Conservation (phyloP, 2,113 vertebrate genomes). For the Orcinus orca region DNA sequence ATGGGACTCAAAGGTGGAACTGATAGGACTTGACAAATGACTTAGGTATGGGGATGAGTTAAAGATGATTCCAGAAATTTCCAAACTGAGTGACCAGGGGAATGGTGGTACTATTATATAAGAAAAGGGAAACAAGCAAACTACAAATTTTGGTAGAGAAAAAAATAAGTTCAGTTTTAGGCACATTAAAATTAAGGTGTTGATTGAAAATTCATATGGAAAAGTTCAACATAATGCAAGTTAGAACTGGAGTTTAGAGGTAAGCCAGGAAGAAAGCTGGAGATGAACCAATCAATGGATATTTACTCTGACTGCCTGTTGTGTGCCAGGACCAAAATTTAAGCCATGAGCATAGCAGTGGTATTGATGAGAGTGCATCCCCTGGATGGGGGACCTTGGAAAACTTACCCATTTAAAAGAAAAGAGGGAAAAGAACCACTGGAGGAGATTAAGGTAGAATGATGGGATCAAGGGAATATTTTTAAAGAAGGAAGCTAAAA, state of each 20-base stretch:
- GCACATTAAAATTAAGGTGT: not conserved
- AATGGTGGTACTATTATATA: not conserved
- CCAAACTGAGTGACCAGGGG: not conserved
- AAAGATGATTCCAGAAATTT: not conserved
- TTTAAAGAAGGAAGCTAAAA: constrained; percentile 6
- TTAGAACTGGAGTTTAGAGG: not conserved
- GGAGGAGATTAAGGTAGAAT: not conserved
- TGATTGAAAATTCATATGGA: not conserved
- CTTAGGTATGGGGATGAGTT: not conserved
- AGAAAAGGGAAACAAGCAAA: not conserved
- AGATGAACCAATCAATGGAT: not conserved
- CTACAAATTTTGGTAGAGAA: not conserved
- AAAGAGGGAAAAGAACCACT: not conserved
- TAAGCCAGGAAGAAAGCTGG: not conserved
- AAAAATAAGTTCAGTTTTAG: not conserved
- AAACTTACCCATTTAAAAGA: not conserved
- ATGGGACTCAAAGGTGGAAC: not conserved
- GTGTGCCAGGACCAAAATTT: not conserved
- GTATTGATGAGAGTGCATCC: not conserved
- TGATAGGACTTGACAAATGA: not conserved
- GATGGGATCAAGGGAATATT: not conserved
- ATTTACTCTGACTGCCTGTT: not conserved
- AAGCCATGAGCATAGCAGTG: not conserved
- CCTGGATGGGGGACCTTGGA: not conserved
- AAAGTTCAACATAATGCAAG: not conserved